Base-by-base conservation (phyloP, 2,113 vertebrate genomes). In the Amblyornis subalaris region DNA sequence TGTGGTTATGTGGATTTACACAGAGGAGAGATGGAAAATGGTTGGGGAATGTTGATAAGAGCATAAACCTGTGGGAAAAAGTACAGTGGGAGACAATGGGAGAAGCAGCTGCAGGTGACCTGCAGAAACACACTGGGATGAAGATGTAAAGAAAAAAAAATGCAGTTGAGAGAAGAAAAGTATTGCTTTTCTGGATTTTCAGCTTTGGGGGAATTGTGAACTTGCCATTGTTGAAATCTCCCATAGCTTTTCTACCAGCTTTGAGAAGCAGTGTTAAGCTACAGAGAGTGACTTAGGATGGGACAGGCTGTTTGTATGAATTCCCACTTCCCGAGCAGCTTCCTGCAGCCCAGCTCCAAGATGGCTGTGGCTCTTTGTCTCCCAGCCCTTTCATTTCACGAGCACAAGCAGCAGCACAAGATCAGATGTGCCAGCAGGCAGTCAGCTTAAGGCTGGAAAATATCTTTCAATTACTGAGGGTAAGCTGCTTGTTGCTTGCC, bases 311-410 rank as follows among this genome's bases (percentile, higher is more conserved):
- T 76, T 73, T 86, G 3, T 55, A 29, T 3, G 7, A 60, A 71
- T 87, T 78, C 48, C 51, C 48, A 26, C 23, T 44, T 74, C n/a
- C 80, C 10, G 0, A 77, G 55, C 47, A 74, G 31, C 55, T 58
- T 78, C 33, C 14, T 31, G 60, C 45, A 88, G 54, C 36, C 62
- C 33, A 57, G 61, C 69, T 77, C 70, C 77, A 89, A 89, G 58
- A 92, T 72, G 80, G 73, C 45, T 85, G 65, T 40, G 31, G 25
- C 53, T 92, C 35, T 95, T 92, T 92, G 65, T 81, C 80, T 95
- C 44, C n/a, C 54, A 73, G 33, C 31, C 29, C 54, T 87, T 84
- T 80, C n/a, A 1, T 66, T 77, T 90, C 81, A 35, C 2, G 0
- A 88, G 54, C 65, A 47, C 61, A 60, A 78, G 62, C 62, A 82